These are phyloP conservation scores for Tachyglossus aculeatus DNA, from an alignment of 2,797 vertebrate genomes.

Conservation along the genomic window DNA sequence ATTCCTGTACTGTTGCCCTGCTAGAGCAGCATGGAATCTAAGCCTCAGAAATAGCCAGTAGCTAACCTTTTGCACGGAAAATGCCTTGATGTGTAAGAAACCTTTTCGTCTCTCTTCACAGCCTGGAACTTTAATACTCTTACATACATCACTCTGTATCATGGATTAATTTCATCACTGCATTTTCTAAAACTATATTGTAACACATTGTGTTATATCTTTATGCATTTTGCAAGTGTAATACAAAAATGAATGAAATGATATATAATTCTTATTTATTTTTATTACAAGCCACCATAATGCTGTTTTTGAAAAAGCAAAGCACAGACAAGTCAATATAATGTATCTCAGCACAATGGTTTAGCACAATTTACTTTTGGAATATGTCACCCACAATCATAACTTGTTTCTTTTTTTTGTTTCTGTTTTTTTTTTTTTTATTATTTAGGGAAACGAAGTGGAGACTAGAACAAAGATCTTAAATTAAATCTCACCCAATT, in stretches of 20 bases:
- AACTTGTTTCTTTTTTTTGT: too few species aligned
- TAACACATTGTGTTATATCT: constrained; percentile 7
- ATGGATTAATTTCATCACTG: background rate
- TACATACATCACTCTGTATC: background rate
- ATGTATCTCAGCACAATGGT: constrained; percentile 43
- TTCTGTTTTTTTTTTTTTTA: too few species aligned
- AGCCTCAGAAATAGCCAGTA: background rate
- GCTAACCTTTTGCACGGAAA: background rate
- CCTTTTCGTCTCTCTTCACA: background rate
- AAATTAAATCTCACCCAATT: constrained; percentile 63
- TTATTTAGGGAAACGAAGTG: constrained; percentile 32
- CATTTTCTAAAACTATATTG: constrained; percentile 43
- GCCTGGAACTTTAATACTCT: background rate
- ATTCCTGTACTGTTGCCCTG: background rate
- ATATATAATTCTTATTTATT: constrained; percentile 61
- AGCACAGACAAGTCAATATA: constrained; percentile 47
- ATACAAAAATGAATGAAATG: constrained; percentile 59
- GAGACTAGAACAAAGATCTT: constrained; percentile 45
- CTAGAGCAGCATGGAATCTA: background rate
- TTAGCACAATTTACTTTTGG: constrained; percentile 49
- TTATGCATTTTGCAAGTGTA: constrained; percentile 48
- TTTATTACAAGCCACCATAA: constrained; percentile 48
- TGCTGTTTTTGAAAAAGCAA: constrained; percentile 31
- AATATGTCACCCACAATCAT: constrained; percentile 16
- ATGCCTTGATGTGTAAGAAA: background rate